A percentile compares a stretch with the other conserved stretches of the same genome.
Conservation (phyloP, 2,797 vertebrate species). For the Siniperca undulata region DNA sequence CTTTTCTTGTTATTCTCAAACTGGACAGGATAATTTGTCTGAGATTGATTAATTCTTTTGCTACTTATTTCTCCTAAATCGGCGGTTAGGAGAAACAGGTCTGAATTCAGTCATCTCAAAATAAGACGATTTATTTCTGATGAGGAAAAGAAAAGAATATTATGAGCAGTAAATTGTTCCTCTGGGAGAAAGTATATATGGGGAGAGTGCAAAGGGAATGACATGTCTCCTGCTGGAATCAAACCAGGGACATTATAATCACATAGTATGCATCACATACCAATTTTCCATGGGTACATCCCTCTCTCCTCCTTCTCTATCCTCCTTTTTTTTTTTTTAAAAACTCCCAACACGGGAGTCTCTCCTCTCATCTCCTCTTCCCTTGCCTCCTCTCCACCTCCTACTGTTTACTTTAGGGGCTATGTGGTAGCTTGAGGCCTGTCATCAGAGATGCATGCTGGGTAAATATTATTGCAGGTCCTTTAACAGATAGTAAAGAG, state of each 20-base stretch:
- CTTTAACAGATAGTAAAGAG: slow-evolving; percentile 72
- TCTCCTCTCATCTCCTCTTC: slow-evolving; percentile 7
- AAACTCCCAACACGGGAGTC: neutral
- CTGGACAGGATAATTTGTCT: too few species aligned
- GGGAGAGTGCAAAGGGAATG: neutral
- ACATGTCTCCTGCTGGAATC: neutral
- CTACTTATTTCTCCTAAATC: too few species aligned
- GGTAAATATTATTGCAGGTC: slow-evolving; percentile 81
- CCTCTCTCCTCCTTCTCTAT: slow-evolving; percentile 2
- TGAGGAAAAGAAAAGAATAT: too few species aligned
- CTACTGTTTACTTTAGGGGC: slow-evolving; percentile 64
- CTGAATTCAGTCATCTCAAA: too few species aligned
- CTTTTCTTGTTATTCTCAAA: too few species aligned
- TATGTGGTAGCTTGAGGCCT: slow-evolving; percentile 59
- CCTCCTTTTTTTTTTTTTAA: neutral
- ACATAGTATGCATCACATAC: neutral
- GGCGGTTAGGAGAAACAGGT: too few species aligned
- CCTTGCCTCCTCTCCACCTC: slow-evolving; percentile 37
- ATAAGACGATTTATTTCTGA: too few species aligned
- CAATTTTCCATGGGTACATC: neutral
- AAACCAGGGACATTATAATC: slow-evolving; percentile 8
- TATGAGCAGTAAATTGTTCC: too few species aligned
- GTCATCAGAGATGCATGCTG: slow-evolving; percentile 69
- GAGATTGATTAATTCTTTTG: too few species aligned
- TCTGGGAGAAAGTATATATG: neutral